Percentiles rank a stretch among this genome's conserved stretches.
These are phyloP conservation scores for Nebria brevicollis DNA, from an alignment of 2,888 invertebrate genomes.

Conservation along the genomic window DNA sequence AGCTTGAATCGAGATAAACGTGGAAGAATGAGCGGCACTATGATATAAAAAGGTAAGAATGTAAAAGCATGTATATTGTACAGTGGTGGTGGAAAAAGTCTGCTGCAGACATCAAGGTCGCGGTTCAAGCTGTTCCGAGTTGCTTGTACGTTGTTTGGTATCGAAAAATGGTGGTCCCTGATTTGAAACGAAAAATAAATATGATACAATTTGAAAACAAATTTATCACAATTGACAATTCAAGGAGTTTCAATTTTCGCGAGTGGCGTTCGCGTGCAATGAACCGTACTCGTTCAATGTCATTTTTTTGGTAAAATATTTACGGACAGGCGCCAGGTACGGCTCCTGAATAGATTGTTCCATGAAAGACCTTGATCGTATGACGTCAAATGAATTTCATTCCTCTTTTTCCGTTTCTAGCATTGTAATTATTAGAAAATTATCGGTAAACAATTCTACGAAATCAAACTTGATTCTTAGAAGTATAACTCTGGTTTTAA, in stretches of 20 bases:
- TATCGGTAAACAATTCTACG: constrained; percentile 31
- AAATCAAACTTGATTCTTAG: constrained; percentile 21
- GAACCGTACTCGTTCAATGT: constrained; percentile 33
- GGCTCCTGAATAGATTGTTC: constrained; percentile 4
- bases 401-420: constrained; percentile 10
- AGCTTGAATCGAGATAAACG: too few relatives aligned
- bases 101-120: too few relatives aligned
- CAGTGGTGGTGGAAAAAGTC: too few relatives aligned
- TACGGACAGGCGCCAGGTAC: constrained; percentile 33
- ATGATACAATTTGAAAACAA: constrained; percentile 12
- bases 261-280: constrained; percentile 14
- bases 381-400: constrained; percentile 35
- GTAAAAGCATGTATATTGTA: too few relatives aligned
- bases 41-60: too few relatives aligned
- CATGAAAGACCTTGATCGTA: constrained; percentile 31
- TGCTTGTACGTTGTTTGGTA: too few relatives aligned
- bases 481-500: neutral
- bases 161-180: too few relatives aligned
- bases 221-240: constrained; percentile 31
- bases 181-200: neutral
- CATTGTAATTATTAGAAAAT: constrained; percentile 17
- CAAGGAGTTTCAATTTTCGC: constrained; percentile 18
- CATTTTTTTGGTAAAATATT: constrained; percentile 26
- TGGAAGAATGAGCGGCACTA: too few relatives aligned
- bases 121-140: too few relatives aligned